Base-by-base conservation (phyloP, 2,113 vertebrate species). In the Porphyrio hochstetteri region DNA sequence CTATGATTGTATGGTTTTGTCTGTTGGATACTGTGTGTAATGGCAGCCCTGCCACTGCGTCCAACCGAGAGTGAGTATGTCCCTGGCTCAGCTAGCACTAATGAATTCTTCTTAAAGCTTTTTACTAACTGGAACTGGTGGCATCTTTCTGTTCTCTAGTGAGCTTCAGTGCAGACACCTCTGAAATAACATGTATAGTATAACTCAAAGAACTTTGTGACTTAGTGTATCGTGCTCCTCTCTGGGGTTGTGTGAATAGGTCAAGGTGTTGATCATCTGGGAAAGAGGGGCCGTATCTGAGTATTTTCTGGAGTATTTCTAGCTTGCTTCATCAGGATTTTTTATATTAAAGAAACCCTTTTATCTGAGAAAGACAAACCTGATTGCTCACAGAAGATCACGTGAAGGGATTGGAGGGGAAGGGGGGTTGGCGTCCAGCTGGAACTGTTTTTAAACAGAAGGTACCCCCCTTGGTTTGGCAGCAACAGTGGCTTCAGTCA, bases 1-100 rank as follows among this genome's bases (percentile, higher is more conserved):
- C 48, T 48, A 15, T 48, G 0, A 46, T 46, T 46, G 17, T 18
- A 2, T 0, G 0, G 29, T 83, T 89, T 42, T 71, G 6, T 40
- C 1, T 68, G 8, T 53, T n/a, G 48, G 29, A 9, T 75, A 16
- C n/a, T 14, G 40, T 65, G 44, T 38, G 59, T 69, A 88, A 21
- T 53, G 64, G 16, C 56, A 78, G 44, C 50, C 33, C 31, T 77
- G n/a, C 67, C 6, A 2, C 29, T 70, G 35, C 29, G 20, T 83
- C 19, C 27, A 50, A 2, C 46, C 69, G 50, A 28, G 52, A 78
- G 8, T 3, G 9, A n/a, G 5, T 48, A 5, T 63, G 56, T 64
- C 48, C 17, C 17, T 76, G 23, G 5, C 57, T 88, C 21, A 52
- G 25, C 53, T 79, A 50, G 42, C 4, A 4, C 19, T 65, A 33